Percentiles rank a stretch among this genome's conserved stretches.
These are phyloP conservation scores for Apaloderma vittatum DNA, from an alignment of 2,113 vertebrate species.

Conservation along the genomic window DNA sequence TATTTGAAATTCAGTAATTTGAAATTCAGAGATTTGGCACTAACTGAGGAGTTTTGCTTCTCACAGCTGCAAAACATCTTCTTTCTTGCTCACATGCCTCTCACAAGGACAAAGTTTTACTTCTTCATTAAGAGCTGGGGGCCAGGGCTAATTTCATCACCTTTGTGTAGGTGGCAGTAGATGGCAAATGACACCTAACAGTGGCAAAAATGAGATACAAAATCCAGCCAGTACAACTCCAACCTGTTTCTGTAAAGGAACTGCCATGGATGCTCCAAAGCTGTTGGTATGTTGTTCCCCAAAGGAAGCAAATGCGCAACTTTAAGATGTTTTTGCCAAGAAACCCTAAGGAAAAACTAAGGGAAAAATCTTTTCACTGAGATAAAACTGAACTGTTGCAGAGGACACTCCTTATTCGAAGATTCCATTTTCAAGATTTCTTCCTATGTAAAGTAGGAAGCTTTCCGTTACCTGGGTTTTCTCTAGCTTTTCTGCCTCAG, in stretches of 20 bases:
- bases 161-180: not conserved
- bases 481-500: not conserved
- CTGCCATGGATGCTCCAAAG: not conserved
- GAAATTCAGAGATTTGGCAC: not conserved
- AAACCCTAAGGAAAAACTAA: not conserved
- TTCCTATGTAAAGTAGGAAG: not conserved
- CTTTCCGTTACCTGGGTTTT: not conserved
- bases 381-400: not conserved
- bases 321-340: not conserved
- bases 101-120: not conserved
- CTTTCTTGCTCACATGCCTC: not conserved
- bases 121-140: not conserved
- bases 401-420: not conserved
- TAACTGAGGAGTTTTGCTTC: not conserved
- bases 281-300: not conserved
- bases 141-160: not conserved
- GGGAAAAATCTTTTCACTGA: not conserved
- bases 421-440: not conserved
- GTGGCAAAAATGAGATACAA: not conserved
- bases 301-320: rapidly evolving
- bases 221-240: not conserved
- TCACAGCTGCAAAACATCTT: not conserved
- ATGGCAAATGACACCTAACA: not conserved
- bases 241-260: not conserved
- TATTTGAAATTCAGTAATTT: not conserved